These are phyloP conservation scores for Sympetrum striolatum DNA, from an alignment of 2,888 invertebrate species.

Conservation along the genomic window DNA sequence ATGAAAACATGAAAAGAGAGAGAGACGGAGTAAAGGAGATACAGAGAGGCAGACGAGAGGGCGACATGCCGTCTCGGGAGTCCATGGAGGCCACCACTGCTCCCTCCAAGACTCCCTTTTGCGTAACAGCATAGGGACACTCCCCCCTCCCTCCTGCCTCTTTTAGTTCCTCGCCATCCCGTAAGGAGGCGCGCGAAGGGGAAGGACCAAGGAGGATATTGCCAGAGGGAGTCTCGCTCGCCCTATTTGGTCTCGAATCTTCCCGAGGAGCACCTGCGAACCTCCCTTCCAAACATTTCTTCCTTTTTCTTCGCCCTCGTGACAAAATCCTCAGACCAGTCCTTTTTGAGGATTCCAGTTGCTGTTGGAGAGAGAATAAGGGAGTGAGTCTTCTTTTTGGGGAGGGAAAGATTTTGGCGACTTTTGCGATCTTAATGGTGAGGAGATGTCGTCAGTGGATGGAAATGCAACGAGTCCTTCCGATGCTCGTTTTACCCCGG, in stretches of 20 bases:
- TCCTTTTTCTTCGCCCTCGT: neutral
- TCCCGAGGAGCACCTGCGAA: slow-evolving; percentile 8
- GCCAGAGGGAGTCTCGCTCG: slow-evolving; percentile 19
- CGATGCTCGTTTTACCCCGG: neutral
- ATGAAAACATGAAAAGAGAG: neutral
- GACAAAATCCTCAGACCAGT: neutral
- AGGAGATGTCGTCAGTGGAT: neutral
- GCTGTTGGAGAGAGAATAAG: neutral
- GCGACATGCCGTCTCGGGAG: slow-evolving; percentile 33
- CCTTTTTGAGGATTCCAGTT: neutral
- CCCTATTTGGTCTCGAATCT: slow-evolving; percentile 33
- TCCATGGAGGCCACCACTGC: neutral
- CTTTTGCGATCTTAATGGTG: neutral
- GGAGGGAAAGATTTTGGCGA: neutral
- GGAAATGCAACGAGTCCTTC: neutral
- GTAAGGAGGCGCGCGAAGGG: neutral
- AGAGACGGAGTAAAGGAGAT: neutral
- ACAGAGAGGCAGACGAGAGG: neutral
- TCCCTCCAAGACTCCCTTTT: neutral
- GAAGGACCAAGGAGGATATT: neutral
- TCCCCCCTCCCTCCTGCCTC: neutral
- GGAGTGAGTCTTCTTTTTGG: neutral
- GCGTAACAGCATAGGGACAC: neutral
- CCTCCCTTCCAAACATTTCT: neutral
- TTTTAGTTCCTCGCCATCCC: neutral